Evolutionary conservation across 2,797 vertebrate species (phyloP).

Genomic region (Phaenicophaeus curvirostris): DNA sequence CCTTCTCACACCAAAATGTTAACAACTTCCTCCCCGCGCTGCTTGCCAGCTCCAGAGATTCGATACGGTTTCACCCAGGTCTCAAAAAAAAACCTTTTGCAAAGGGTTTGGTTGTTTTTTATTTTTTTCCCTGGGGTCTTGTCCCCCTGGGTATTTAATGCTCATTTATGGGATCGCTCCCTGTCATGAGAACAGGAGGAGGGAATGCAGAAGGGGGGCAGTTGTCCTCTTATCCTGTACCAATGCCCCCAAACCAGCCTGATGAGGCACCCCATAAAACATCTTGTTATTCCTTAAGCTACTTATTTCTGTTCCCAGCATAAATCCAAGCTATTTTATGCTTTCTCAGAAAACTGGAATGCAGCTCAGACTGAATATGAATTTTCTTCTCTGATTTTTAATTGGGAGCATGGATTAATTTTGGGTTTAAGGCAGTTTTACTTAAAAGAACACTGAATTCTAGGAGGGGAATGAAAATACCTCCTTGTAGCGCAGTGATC

Average conservation of each 20-base stretch:
- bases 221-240: background rate
- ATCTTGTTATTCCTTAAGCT: background rate
- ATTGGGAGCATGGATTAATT: background rate
- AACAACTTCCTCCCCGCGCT: background rate
- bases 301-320: accelerated
- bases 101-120: background rate
- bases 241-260: background rate
- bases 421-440: background rate
- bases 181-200: accelerated
- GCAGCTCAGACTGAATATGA: accelerated
- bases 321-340: accelerated
- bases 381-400: background rate
- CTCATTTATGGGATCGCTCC: accelerated
- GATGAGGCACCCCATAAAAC: background rate
- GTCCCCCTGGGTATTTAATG: background rate
- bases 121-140: background rate
- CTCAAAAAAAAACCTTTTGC: background rate
- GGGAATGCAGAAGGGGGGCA: background rate
- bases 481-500: background rate
- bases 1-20: background rate
- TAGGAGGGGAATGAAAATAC: background rate
- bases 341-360: background rate
- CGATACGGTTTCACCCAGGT: background rate
- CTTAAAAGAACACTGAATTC: background rate
- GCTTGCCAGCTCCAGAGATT: background rate